A percentile compares a stretch with the other conserved stretches of the same genome.
phyloP scores from a whole-genome alignment of 2,888 invertebrate genomes.

The Dastarcus helophoroides region DNA sequence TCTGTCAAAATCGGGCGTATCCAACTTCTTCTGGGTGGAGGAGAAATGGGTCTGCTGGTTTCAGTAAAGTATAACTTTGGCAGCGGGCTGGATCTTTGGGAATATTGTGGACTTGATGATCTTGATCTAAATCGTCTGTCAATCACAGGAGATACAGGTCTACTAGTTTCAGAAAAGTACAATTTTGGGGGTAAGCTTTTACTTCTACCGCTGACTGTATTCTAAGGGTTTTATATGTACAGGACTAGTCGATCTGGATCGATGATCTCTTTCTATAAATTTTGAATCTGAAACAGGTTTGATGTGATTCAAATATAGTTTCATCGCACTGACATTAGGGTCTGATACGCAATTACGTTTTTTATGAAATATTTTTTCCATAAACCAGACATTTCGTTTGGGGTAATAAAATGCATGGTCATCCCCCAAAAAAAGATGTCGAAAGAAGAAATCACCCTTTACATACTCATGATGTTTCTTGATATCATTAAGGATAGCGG shows the following conservation, averaged over 20 bases:
- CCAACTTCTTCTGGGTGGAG: too few species aligned
- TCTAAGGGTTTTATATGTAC: conserved; percentile 38
- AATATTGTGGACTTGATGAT: neutral
- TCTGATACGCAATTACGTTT: conserved; percentile 31
- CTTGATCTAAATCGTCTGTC: too few species aligned
- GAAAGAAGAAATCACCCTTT: conserved; percentile 56
- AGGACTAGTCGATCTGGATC: conserved; percentile 47
- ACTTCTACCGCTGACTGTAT: conserved; percentile 31
- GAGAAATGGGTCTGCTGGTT: too few species aligned
- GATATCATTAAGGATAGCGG: too few species aligned
- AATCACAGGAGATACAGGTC: conserved; percentile 37
- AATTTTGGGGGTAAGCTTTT: conserved; percentile 41
- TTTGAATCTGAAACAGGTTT: conserved; percentile 62
- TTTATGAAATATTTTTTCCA: conserved; percentile 55
- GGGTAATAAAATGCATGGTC: conserved; percentile 32
- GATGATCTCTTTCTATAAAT: conserved; percentile 53
- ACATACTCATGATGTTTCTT: conserved; percentile 47
- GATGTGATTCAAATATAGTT: conserved; percentile 54
- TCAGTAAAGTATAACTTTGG: too few species aligned
- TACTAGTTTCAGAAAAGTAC: conserved; percentile 38
- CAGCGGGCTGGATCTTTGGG: too few species aligned
- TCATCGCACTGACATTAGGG: conserved; percentile 46
- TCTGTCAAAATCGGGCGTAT: too few species aligned
- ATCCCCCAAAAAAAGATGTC: conserved; percentile 54
- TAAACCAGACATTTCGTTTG: conserved; percentile 46